Percentiles rank a stretch among this genome's conserved stretches.
Evolutionary conservation across 2,888 invertebrate species (phyloP).

Genomic region (Cantharis flavilabris): DNA sequence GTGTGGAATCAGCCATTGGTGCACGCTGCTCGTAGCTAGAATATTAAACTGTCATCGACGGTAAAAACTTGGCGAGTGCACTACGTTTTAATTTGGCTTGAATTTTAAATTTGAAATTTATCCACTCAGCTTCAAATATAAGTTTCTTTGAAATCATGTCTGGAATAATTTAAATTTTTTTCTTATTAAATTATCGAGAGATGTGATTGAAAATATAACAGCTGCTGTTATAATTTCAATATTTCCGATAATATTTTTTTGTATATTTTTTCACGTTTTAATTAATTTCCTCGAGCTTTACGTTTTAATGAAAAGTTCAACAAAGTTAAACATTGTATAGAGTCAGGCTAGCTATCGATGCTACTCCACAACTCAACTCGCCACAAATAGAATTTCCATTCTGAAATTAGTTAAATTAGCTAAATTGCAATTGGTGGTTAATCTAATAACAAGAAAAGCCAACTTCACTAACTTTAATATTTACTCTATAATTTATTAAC

Average conservation of each 20-base stretch:
- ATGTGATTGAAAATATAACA: slow-evolving; percentile 28
- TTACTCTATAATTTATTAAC: not conserved
- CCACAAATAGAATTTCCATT: not conserved
- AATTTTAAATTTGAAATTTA: slow-evolving; percentile 38
- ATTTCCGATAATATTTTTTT: slow-evolving; percentile 10
- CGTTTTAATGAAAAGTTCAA: not conserved
- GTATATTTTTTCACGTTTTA: slow-evolving; percentile 19
- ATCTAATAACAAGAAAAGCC: slow-evolving; percentile 16
- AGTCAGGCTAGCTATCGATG: not conserved
- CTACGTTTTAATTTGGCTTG: slow-evolving; percentile 44
- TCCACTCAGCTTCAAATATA: slow-evolving; percentile 34
- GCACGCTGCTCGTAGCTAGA: slow-evolving; percentile 41
- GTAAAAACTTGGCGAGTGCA: slow-evolving; percentile 37
- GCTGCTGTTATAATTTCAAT: slow-evolving; percentile 30
- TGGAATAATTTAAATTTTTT: slow-evolving; percentile 31
- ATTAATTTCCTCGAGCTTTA: slow-evolving; percentile 11
- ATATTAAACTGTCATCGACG: slow-evolving; percentile 46
- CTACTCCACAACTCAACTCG: not conserved
- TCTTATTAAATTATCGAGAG: slow-evolving; percentile 32
- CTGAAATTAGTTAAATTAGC: slow-evolving; percentile 24
- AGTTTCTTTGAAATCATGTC: slow-evolving; percentile 27
- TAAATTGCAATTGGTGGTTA: slow-evolving; percentile 29
- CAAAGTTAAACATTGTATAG: not conserved
- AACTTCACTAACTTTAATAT: slow-evolving; percentile 8
- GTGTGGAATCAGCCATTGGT: slow-evolving; percentile 45